A percentile compares a stretch with the other conserved stretches of the same genome.
These are phyloP conservation scores for Neosilurus mollespiculum DNA, from an alignment of 2,797 vertebrate genomes.

Conservation along the genomic window DNA sequence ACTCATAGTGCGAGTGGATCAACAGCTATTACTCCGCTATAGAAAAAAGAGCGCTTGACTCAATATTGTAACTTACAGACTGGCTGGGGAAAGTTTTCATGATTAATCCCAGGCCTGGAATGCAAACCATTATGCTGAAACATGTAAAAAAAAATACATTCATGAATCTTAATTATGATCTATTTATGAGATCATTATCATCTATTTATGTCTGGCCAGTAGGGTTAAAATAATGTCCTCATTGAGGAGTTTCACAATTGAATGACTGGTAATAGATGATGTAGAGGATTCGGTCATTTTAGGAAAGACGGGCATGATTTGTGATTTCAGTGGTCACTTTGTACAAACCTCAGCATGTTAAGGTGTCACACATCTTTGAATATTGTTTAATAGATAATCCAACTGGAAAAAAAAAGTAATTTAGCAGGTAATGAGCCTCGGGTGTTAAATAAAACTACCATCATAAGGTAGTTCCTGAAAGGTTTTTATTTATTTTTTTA, in stretches of 20 bases:
- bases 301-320: neutral
- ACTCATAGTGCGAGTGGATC: neutral
- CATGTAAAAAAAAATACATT: neutral
- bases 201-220: neutral
- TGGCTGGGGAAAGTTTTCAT: neutral
- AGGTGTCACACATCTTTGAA: too few species aligned
- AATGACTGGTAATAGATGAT: neutral
- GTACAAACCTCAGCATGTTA: too few species aligned
- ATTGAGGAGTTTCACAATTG: neutral
- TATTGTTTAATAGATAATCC: neutral
- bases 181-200: neutral
- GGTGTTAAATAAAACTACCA: neutral
- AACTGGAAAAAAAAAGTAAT: neutral
- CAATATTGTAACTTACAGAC: neutral
- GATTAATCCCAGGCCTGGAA: slow-evolving; percentile 7
- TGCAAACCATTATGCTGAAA: neutral
- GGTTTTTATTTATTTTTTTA: too few species aligned
- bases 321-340: neutral
- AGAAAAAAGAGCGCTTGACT: neutral
- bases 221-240: neutral
- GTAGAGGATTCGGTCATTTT: neutral
- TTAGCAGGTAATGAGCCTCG: neutral
- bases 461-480: neutral
- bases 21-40: neutral
- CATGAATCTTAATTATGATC: neutral